Evolutionary conservation across 2,888 invertebrate genomes (phyloP), one percentile per base, ranked within the genome.

Genomic region (Rhodophaea formosa): DNA sequence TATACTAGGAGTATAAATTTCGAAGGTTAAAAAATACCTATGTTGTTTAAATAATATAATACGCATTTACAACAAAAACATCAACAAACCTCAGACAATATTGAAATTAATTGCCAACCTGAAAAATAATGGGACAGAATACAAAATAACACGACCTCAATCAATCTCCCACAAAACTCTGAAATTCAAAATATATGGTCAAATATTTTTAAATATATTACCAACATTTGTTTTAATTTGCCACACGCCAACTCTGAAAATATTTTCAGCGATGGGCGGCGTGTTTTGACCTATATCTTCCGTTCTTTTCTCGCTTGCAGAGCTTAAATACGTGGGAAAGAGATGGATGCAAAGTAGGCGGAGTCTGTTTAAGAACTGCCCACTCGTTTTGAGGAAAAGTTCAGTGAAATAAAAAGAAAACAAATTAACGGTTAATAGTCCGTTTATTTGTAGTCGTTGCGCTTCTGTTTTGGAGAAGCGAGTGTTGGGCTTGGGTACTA

Each of bases 401-500:
- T 63, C 61, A 67, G 69, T 72, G 73, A 72, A 76, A 42, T 56
- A 39, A 39, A 79, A 77, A 74, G 71, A 77, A 74, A 73, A 80
- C 75, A 77, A 79, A 81, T 79, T 68, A 73, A 65, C 65, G 70
- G 73, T 62, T 80, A 77, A 80, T 75, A 75, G 75, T 75, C 23
- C 71, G 66, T 63, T 67, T 70, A 69, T 62, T 62, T 53, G 47
- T 32, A 35, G 42, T 35, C 30, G 43, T 15, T 51, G 15, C 32
- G 10, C 52, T 49, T 14, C 7, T 12, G 42, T 29, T 53, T 42
- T 53, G 7, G 17, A 51, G 8, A 3, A 6, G 16, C n/a, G 51
- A 51, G 51, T 51, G 51, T 39, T 51, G 51, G 51, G 51, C 0
- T 51, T n/a, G n/a, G n/a, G n/a, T n/a, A n/a, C n/a, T n/a, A n/a